Conservation (phyloP, 2,113 vertebrate species). For the Megaleporinus macrocephalus region DNA sequence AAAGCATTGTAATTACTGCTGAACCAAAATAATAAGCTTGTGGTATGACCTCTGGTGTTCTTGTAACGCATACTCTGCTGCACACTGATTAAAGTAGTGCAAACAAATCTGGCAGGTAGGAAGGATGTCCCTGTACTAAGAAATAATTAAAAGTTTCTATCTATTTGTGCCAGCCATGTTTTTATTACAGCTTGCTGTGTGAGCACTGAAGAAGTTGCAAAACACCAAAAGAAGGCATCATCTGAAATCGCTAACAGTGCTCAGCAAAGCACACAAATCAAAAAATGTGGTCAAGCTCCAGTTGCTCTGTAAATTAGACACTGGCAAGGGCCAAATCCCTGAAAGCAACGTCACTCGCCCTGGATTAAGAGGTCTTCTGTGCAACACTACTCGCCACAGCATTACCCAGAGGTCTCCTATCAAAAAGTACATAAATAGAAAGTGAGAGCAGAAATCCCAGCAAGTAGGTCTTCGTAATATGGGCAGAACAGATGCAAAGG, state of each 20-base stretch:
- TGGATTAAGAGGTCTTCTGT: background rate
- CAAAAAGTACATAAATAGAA: slow-evolving; percentile 22
- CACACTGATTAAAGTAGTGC: background rate
- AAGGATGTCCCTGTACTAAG: background rate
- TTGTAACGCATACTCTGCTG: slow-evolving; percentile 1
- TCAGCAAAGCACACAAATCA: background rate
- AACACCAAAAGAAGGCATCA: background rate
- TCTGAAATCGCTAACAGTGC: background rate
- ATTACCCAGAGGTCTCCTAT: slow-evolving; percentile 12
- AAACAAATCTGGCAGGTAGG: background rate
- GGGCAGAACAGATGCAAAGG: slow-evolving; percentile 34
- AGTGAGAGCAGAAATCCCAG: slow-evolving; percentile 30
- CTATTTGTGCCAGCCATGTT: slow-evolving; percentile 8
- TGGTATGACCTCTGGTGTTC: slow-evolving; percentile 17
- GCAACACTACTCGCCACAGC: background rate
- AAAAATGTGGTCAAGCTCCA: slow-evolving; percentile 23
- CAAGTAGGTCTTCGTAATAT: slow-evolving; percentile 29
- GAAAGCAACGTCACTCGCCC: slow-evolving; percentile 1
- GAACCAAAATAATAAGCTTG: slow-evolving; percentile 4
- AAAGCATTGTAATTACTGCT: slow-evolving; percentile 11
- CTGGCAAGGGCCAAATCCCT: slow-evolving; percentile 12
- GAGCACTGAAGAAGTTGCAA: slow-evolving; percentile 2
- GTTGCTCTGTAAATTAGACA: slow-evolving; percentile 38
- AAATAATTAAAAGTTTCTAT: background rate
- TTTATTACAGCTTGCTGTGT: background rate